These are phyloP conservation scores for Crocuta crocuta DNA, from an alignment of 2,113 vertebrate species.

Conservation along the genomic window DNA sequence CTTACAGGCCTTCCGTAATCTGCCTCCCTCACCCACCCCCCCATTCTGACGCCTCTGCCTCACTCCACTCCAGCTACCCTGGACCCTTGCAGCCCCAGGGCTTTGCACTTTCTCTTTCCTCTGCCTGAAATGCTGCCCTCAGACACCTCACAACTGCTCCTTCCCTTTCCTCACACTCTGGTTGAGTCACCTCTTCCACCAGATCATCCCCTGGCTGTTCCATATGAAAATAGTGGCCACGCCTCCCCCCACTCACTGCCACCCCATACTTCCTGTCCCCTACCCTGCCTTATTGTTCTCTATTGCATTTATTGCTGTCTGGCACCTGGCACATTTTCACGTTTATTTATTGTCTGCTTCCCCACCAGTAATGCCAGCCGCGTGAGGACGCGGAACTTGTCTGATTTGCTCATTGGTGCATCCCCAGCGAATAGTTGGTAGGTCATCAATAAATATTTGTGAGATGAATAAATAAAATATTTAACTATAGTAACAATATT, in stretches of 20 bases:
- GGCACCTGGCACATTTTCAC: not conserved
- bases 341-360: not conserved
- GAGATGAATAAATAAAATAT: not conserved
- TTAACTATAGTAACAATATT: not conserved
- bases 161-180: not conserved
- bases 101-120: not conserved
- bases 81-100: not conserved
- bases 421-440: not conserved
- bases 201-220: not conserved
- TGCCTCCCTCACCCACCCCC: fast-evolving
- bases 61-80: not conserved
- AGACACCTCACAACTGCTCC: not conserved
- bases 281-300: not conserved
- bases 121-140: not conserved
- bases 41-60: not conserved
- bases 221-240: not conserved
- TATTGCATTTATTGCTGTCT: not conserved
- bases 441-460: not conserved
- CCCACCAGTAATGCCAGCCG: not conserved
- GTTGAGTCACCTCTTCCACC: not conserved
- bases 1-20: not conserved
- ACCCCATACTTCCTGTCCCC: not conserved
- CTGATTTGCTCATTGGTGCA: not conserved
- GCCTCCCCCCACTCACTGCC: not conserved
- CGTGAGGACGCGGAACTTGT: not conserved